phyloP scores from a whole-genome alignment of 2,888 invertebrate genomes.

The Drosophila melanocephala region DNA sequence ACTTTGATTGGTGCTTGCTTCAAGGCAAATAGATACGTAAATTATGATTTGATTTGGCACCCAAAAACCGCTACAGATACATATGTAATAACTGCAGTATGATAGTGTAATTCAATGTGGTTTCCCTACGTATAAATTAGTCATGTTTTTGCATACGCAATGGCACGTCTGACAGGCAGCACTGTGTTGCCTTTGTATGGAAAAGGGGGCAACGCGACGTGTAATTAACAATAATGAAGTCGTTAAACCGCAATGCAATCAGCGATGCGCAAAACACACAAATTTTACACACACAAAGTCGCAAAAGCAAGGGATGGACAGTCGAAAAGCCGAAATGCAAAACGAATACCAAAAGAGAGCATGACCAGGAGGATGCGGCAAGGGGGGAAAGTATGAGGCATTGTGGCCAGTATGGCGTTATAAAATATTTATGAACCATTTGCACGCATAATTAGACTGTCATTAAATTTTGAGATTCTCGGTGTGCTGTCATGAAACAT shows the following conservation, averaged over 20 bases:
- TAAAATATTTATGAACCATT: constrained; percentile 84
- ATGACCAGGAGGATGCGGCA: neutral
- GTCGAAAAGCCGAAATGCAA: constrained; percentile 62
- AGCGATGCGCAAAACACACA: constrained; percentile 80
- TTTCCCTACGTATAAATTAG: constrained; percentile 47
- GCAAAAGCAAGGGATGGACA: constrained; percentile 16
- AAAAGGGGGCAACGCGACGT: constrained; percentile 47
- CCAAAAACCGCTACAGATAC: constrained; percentile 11
- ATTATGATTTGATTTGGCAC: constrained; percentile 24
- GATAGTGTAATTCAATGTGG: constrained; percentile 24
- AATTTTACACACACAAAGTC: constrained; percentile 30
- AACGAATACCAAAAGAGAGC: constrained; percentile 24
- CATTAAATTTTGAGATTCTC: constrained; percentile 82
- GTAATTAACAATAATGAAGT: constrained; percentile 82
- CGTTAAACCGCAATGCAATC: constrained; percentile 81
- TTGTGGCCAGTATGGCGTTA: constrained; percentile 42
- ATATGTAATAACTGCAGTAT: constrained; percentile 30
- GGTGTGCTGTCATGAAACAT: constrained; percentile 41
- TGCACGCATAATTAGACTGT: constrained; percentile 85
- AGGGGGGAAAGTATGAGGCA: constrained; percentile 4
- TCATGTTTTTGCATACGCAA: constrained; percentile 44
- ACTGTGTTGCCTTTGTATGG: constrained; percentile 6
- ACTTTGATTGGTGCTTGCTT: neutral
- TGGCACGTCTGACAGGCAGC: constrained; percentile 39
- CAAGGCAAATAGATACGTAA: constrained; percentile 4